phyloP scores from a whole-genome alignment of 2,888 invertebrate genomes.

The Cinara cedri region DNA sequence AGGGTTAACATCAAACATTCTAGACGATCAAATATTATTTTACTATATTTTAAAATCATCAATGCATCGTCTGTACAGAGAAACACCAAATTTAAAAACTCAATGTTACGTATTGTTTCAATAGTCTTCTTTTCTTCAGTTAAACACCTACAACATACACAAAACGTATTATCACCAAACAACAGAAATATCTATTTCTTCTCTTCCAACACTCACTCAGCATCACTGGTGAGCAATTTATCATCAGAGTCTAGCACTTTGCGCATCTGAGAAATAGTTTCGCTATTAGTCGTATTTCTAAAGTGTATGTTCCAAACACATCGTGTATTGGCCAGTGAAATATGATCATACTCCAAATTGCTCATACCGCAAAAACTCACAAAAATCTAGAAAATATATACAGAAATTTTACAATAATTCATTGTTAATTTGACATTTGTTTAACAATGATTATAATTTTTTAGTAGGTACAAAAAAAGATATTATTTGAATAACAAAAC shows the following conservation, averaged over 20 bases:
- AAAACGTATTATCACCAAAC: background rate
- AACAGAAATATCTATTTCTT: background rate
- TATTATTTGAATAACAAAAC: background rate
- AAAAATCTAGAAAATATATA: constrained; percentile 24
- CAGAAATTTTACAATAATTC: background rate
- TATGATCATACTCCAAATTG: constrained; percentile 37
- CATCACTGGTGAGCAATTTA: constrained; percentile 33
- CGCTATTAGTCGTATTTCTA: constrained; percentile 9
- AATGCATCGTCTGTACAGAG: constrained; percentile 7
- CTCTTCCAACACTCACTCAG: constrained; percentile 24
- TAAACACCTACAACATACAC: constrained; percentile 31
- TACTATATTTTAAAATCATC: constrained; percentile 40
- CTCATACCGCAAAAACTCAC: constrained; percentile 37
- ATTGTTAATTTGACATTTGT: background rate
- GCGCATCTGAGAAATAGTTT: constrained; percentile 12
- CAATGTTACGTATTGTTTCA: constrained; percentile 34
- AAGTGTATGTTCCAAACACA: constrained; percentile 48
- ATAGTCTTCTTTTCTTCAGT: constrained; percentile 27
- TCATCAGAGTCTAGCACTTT: constrained; percentile 37
- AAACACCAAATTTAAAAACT: constrained; percentile 45
- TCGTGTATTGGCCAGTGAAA: constrained; percentile 31
- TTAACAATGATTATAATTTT: background rate
- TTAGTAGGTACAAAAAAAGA: background rate
- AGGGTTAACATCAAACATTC: constrained; percentile 18
- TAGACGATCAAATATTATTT: constrained; percentile 27